Evolutionary conservation across 2,113 vertebrate genomes (phyloP).

Genomic region (Malurus melanocephalus): DNA sequence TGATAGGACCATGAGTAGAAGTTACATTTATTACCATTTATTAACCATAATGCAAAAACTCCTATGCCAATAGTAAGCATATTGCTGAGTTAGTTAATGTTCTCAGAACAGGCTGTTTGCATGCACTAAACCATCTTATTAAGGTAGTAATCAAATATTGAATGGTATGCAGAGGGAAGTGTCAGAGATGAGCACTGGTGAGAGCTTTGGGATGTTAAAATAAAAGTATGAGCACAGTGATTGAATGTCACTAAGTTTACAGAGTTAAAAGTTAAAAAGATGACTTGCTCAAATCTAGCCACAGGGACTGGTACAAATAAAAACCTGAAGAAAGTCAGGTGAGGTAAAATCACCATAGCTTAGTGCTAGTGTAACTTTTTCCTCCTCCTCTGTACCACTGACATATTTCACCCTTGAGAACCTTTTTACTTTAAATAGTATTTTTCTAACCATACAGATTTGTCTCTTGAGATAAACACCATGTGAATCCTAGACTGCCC

Average conservation of each 20-base stretch:
- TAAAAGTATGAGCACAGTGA: accelerated
- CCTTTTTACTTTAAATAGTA: neutral
- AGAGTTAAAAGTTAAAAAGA: neutral
- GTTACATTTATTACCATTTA: neutral
- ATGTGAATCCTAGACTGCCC: neutral
- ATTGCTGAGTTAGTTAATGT: neutral
- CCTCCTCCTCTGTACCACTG: neutral
- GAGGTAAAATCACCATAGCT: neutral
- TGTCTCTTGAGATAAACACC: neutral
- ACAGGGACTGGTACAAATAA: neutral
- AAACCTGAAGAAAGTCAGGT: neutral
- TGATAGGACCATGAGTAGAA: neutral
- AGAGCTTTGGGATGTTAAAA: neutral
- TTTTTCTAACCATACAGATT: neutral
- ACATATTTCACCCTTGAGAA: neutral
- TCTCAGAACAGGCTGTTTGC: neutral
- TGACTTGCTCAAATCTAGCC: neutral
- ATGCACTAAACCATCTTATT: neutral
- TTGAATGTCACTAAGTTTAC: neutral
- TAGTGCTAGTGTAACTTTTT: neutral
- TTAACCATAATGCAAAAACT: neutral
- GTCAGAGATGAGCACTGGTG: neutral
- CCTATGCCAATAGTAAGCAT: neutral
- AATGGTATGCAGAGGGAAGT: neutral
- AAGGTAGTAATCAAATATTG: neutral